Evolutionary conservation across 1,140 invertebrate species (phyloP), one percentile per base, ranked within the genome.

Genomic region (Heterodera schachtii): DNA sequence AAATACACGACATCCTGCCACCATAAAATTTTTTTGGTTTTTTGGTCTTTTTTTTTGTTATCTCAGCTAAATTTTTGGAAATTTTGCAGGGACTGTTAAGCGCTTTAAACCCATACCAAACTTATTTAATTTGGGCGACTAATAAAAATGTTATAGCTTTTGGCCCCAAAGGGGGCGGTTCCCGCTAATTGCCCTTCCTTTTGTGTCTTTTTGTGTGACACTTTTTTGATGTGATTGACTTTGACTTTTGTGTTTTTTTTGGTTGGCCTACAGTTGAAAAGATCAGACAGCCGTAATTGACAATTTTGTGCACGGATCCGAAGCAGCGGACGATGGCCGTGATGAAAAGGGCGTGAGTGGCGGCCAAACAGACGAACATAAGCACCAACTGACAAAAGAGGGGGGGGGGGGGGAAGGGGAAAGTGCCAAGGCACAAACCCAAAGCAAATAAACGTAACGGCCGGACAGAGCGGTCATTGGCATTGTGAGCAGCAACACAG

Each of bases 261-360:
- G 80, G 46, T 1, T 80, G 13, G 57, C 19, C 41, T 78, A 88
- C 87, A 78, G 87, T 89, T 16, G 87, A 90, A 47, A 89, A 47
- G n/a, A 90, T 89, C 0, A 90, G 73, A 76, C 79, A 86, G 16
- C 87, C 87, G 70, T 90, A 89, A 66, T 89, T 89, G 21, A 75
- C 84, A 31, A 86, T 81, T 70, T 89, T 89, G 67, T 90, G 81
- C 70, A 84, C 69, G 6, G 84, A 80, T 5, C 88, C 88, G 64
- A 89, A 89, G 80, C 88, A 89, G 43, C 86, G 79, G 9, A 89
- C 88, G 13, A 81, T 82, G 8, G 88, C 88, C 4, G 88, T 89
- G 47, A 89, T 89, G 73, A 89, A 89, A 0, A 89, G 74, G 0
- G 88, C 89, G 77, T 89, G 88, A 11, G 88, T 89, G 6, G 88